Base-by-base conservation (phyloP, 1,140 invertebrate species). In the Bombus cullumanus region DNA sequence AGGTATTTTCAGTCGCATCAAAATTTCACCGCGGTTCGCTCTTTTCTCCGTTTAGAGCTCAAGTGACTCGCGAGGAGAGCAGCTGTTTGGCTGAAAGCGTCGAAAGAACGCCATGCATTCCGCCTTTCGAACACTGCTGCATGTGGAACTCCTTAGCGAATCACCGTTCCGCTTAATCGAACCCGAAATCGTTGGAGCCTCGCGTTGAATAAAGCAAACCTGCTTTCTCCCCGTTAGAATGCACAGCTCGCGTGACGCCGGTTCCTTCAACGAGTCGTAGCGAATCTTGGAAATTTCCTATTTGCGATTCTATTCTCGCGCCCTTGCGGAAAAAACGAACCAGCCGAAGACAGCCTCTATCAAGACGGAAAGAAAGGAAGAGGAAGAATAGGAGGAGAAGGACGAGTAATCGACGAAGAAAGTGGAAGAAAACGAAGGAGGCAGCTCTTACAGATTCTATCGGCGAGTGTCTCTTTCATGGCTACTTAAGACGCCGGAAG, bases 371-470 rank as follows among this genome's bases (percentile, higher is more conserved):
- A 39, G 28, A 41, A 41, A n/a, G 34, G 0, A 15, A 15, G 37
- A 15, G 5, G 1, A 10, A 9, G 9, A 6, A 3, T 13, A 9
- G 59, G 41, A 9, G 59, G 41, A 66, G 39, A 5, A 59, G 39
- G 9, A 59, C 28, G 47, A 69, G 57, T 37, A 85, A 62, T 83
- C 79, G 81, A 89, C 88, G 78, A 83, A 80, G 75, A 83, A 71
- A 75, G 79, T 73, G 83, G 88, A 81, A 43, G 74, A 74, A 86
- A 64, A 64, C 28, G 68, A 79, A 34, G 78, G 68, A 53, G 68
- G 31, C 78, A 66, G 86, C 34, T 90, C 90, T 92, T 91, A 91
- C 86, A 87, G 91, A 93, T 93, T 93, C 91, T 88, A 90, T 81
- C 47, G 71, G 83, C 90, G 87, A 91, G 88, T 88, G 84, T 92